phyloP scores from a whole-genome alignment of 2,113 vertebrate species.

The Chiloscyllium plagiosum region DNA sequence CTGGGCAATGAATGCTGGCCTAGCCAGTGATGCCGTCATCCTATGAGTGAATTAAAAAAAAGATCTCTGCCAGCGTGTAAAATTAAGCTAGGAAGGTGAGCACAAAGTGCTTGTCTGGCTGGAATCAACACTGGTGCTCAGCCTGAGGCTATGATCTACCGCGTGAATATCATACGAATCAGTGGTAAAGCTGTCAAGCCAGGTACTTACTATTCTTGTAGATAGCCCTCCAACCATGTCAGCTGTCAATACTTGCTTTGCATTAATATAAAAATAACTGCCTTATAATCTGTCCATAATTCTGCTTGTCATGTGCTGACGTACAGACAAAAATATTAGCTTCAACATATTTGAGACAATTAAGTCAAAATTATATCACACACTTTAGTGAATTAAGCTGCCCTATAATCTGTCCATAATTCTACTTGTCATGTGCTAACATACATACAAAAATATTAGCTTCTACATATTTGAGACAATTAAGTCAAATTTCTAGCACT shows the following conservation, averaged over 20 bases:
- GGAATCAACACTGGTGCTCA: background rate
- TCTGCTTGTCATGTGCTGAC: background rate
- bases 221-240: background rate
- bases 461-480: background rate
- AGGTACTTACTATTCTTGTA: conserved; percentile 5
- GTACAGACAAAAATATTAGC: too few relatives aligned
- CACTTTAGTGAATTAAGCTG: too few relatives aligned
- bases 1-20: too few relatives aligned
- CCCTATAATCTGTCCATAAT: background rate
- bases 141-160: background rate
- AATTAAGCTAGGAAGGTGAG: background rate
- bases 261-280: background rate
- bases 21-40: too few relatives aligned
- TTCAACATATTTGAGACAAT: too few relatives aligned
- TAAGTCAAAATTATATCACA: too few relatives aligned
- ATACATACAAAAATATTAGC: too few relatives aligned
- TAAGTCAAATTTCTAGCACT: background rate
- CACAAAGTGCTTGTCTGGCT: background rate
- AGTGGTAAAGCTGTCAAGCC: background rate
- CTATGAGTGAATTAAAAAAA: too few relatives aligned
- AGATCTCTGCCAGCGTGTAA: background rate
- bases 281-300: background rate
- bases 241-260: conserved; percentile 10
- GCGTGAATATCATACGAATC: background rate
- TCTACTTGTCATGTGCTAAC: background rate